A percentile compares a stretch with the other conserved stretches of the same genome.
These are phyloP conservation scores for Oryzaephilus surinamensis DNA, from an alignment of 1,140 invertebrate genomes.

Conservation along the genomic window DNA sequence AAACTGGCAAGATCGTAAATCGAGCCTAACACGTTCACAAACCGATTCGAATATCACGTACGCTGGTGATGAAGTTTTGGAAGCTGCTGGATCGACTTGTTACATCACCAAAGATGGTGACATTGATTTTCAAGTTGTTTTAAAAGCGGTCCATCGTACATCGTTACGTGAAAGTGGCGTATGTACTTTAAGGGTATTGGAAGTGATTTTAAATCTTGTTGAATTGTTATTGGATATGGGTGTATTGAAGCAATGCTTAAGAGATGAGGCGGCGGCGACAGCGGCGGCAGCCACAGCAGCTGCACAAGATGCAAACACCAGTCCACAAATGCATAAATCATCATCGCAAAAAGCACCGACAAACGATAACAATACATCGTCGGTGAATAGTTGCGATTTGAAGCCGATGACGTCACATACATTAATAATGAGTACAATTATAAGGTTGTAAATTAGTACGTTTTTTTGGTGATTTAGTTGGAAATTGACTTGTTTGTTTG, in stretches of 20 bases:
- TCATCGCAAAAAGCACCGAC: conserved; percentile 25
- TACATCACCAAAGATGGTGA: conserved; percentile 94
- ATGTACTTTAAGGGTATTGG: conserved; percentile 76
- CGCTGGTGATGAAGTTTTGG: conserved; percentile 60
- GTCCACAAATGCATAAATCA: too few species aligned
- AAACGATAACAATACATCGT: conserved; percentile 16
- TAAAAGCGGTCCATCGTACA: conserved; percentile 82
- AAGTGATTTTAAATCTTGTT: conserved; percentile 79
- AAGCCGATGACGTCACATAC: conserved; percentile 28
- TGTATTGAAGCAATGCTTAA: conserved; percentile 51
- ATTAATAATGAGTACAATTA: conserved; percentile 32
- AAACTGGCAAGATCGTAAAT: conserved; percentile 51
- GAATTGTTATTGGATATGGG: conserved; percentile 84
- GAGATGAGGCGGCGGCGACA: conserved; percentile 35
- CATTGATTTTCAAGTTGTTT: conserved; percentile 80
- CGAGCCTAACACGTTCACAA: conserved; percentile 71
- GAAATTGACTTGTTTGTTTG: conserved; percentile 2
- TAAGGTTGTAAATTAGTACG: conserved; percentile 20
- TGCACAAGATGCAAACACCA: too few species aligned
- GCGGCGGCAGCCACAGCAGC: conserved; percentile 23
- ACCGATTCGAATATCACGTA: conserved; percentile 94
- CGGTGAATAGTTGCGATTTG: conserved; percentile 28
- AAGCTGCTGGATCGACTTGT: conserved; percentile 78
- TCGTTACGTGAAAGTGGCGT: conserved; percentile 63
- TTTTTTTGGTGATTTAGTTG: too few species aligned